A percentile compares a stretch with the other conserved stretches of the same genome.
Conservation (phyloP, 2,113 vertebrate genomes). For the Sus scrofa region T2T-Sscrofa CM000812.6:67261001-67261500, state of each 20-base stretch:
- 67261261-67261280: not conserved
- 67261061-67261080: not conserved
- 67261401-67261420: not conserved
- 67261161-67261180: not conserved
- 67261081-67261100: not conserved
- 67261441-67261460: not conserved
- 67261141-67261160: not conserved
- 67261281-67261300: not conserved
- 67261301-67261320: not conserved
- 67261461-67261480: not conserved
- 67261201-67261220: not conserved
- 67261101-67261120: not conserved
- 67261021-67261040: not conserved
- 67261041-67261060: not conserved
- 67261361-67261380: conserved; percentile 22
- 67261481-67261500: conserved; percentile 61
- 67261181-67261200: conserved; percentile 34
- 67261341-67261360: not conserved
- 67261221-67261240: not conserved
- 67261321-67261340: not conserved
- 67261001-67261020: not conserved
- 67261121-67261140: not conserved
- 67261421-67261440: not conserved
- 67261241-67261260: not conserved
- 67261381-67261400: not conserved